Evolutionary conservation across 2,797 vertebrate species (phyloP).

Genomic region (Muraenolepis orangiensis): DNA sequence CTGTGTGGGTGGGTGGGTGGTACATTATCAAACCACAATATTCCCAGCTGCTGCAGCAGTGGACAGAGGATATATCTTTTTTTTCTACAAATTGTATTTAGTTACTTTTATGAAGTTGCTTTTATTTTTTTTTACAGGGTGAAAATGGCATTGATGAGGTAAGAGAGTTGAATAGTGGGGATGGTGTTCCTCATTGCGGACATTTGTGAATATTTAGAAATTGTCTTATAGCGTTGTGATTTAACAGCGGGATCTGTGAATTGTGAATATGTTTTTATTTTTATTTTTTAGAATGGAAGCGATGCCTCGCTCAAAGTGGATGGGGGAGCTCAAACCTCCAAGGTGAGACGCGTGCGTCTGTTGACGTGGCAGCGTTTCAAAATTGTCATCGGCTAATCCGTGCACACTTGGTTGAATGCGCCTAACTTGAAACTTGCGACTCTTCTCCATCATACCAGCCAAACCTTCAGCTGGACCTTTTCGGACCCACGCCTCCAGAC

Average conservation of each 20-base stretch:
- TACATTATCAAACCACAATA: neutral
- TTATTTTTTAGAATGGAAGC: conserved; percentile 75
- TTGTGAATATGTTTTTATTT: neutral
- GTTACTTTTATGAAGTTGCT: conserved; percentile 28
- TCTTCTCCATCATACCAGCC: conserved; percentile 69
- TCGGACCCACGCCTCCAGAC: conserved; percentile 95
- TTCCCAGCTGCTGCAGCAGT: neutral
- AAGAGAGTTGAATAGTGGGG: conserved; percentile 38
- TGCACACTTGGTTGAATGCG: neutral
- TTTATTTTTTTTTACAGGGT: conserved; percentile 66
- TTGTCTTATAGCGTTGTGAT: neutral
- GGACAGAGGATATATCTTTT: no score
- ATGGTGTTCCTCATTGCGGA: neutral
- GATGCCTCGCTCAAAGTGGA: conserved; percentile 64
- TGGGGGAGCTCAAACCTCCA: conserved; percentile 68
- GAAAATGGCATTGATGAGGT: conserved; percentile 82
- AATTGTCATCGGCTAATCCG: no score
- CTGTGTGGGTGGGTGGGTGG: no score
- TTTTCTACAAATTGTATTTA: neutral
- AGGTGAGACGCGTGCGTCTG: conserved; percentile 63
- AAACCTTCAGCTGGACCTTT: conserved; percentile 88
- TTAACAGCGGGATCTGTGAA: no score
- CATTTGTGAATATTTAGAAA: no score
- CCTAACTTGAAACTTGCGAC: neutral
- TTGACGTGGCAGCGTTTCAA: neutral